Conservation (phyloP, 2,113 vertebrate genomes). For the Callopanchax toddi region DNA sequence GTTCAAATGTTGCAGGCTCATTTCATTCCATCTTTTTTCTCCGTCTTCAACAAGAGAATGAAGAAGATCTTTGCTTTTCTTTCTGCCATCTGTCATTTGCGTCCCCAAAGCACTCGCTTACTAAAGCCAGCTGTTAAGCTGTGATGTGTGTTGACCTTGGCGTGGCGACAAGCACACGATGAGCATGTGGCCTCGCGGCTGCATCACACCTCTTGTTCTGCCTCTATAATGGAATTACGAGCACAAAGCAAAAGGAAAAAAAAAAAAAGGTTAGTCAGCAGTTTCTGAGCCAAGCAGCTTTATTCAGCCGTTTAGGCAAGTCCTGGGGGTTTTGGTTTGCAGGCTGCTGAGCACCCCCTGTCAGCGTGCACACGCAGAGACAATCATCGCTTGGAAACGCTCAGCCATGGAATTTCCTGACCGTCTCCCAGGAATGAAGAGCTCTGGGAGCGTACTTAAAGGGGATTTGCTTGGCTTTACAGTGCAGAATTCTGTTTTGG, state of each 20-base stretch:
- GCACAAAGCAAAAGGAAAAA: conserved; percentile 31
- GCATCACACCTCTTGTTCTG: conserved; percentile 60
- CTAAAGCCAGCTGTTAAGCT: conserved; percentile 24
- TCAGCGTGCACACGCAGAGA: conserved; percentile 29
- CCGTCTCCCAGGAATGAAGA: conserved; percentile 60
- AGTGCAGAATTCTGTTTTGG: conserved; percentile 48
- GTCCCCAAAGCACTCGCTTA: background rate
- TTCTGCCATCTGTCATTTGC: conserved; percentile 16
- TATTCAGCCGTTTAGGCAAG: conserved; percentile 56
- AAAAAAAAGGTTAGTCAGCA: conserved; percentile 57
- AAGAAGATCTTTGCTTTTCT: background rate
- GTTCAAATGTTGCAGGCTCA: background rate
- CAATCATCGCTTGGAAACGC: conserved; percentile 51
- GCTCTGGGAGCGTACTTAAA: conserved; percentile 41
- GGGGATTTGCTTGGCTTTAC: conserved; percentile 43
- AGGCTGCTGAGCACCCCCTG: conserved; percentile 25
- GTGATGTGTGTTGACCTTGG: conserved; percentile 58
- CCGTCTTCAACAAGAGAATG: conserved; percentile 4
- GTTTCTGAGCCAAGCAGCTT: conserved; percentile 62
- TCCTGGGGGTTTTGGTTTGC: conserved; percentile 49
- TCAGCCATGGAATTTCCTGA: conserved; percentile 74
- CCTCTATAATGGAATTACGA: conserved; percentile 63
- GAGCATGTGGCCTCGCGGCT: conserved; percentile 48
- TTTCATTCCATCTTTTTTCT: conserved; percentile 6
- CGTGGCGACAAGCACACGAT: conserved; percentile 52